Conservation (phyloP, 2,113 vertebrate species). For the Otocyon megalotis region DNA sequence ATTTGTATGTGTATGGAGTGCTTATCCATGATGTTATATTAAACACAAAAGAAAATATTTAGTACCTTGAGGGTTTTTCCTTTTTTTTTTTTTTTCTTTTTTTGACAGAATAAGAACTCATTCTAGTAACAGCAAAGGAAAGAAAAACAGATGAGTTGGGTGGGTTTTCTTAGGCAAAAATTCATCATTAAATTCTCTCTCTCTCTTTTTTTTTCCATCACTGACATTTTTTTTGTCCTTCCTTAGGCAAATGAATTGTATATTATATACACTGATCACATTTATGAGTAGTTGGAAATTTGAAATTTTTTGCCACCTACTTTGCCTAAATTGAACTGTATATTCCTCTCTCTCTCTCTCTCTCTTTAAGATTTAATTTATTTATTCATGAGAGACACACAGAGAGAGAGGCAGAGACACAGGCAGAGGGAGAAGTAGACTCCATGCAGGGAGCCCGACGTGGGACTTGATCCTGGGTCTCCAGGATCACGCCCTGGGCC, state of each 20-base stretch:
- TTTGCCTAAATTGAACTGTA: not conserved
- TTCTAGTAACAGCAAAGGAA: not conserved
- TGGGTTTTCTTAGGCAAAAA: not conserved
- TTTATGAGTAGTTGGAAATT: not conserved
- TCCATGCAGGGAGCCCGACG: no score
- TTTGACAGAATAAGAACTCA: not conserved
- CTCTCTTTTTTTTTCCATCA: not conserved
- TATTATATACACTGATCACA: not conserved
- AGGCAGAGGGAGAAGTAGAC: no score
- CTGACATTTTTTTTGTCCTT: not conserved
- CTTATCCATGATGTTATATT: not conserved
- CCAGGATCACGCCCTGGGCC: no score
- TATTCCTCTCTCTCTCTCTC: not conserved
- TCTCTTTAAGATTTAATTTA: no score
- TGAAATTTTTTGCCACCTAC: not conserved
- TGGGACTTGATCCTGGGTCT: no score
- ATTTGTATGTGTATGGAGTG: not conserved
- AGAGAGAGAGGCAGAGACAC: no score
- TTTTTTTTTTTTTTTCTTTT: not conserved
- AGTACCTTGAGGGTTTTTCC: not conserved
- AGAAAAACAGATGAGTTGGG: not conserved
- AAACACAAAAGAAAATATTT: not conserved
- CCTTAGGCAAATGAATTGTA: not conserved
- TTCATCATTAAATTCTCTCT: not conserved
- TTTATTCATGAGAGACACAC: no score